These are phyloP conservation scores for Cydia fagiglandana DNA, from an alignment of 1,140 invertebrate species.

Conservation along the genomic window DNA sequence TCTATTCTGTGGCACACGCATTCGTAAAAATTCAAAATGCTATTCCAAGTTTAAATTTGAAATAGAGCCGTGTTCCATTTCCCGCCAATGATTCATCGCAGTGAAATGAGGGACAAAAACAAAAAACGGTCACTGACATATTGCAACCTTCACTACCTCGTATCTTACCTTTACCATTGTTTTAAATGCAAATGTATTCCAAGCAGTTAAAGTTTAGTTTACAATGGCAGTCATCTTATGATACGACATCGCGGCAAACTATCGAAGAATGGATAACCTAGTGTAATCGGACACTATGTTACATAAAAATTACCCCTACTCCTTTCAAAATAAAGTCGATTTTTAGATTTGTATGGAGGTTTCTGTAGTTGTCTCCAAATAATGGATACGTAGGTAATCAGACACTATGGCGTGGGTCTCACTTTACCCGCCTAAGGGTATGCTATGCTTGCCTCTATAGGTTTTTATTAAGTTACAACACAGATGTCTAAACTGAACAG, in stretches of 20 bases:
- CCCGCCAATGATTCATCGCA: slow-evolving; percentile 21
- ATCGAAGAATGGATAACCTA: not conserved
- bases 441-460: slow-evolving; percentile 14
- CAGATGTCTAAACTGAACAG: not conserved
- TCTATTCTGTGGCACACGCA: not conserved
- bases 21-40: slow-evolving; percentile 26
- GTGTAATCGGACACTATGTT: not conserved
- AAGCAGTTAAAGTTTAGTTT: not conserved
- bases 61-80: slow-evolving; percentile 28
- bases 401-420: slow-evolving; percentile 28
- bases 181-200: not conserved
- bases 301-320: not conserved
- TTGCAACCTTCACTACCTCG: not conserved
- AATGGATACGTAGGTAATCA: slow-evolving; percentile 24
- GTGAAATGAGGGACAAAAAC: slow-evolving; percentile 24
- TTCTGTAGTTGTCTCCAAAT: slow-evolving; percentile 17
- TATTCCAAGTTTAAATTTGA: slow-evolving; percentile 26
- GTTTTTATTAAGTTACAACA: slow-evolving; percentile 28
- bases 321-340: not conserved
- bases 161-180: not conserved
- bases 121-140: slow-evolving; percentile 18
- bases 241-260: not conserved
- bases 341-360: not conserved
- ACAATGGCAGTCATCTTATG: not conserved
- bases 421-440: slow-evolving; percentile 11